Conservation (phyloP, 2,113 vertebrate species). For the Cephalopholis sonnerati region DNA sequence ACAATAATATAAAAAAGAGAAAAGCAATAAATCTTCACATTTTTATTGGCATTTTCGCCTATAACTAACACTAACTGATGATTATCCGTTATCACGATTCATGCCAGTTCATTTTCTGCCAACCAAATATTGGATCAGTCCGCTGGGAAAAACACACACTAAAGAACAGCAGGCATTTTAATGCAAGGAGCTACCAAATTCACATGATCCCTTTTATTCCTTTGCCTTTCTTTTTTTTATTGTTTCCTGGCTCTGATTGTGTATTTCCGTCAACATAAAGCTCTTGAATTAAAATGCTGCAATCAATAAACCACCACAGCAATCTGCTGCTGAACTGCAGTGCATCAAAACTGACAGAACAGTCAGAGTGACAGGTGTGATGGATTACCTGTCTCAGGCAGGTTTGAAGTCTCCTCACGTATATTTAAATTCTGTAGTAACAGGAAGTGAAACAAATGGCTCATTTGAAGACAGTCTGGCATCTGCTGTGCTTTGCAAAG, state of each 20-base stretch:
- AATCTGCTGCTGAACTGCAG: conserved; percentile 3
- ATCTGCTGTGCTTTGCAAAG: neutral
- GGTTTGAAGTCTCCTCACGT: neutral
- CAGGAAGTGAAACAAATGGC: neutral
- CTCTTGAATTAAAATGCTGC: conserved; percentile 2
- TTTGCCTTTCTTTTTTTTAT: neutral
- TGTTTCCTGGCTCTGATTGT: neutral
- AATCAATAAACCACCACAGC: conserved; percentile 9
- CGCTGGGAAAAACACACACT: neutral
- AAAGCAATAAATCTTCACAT: neutral
- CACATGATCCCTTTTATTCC: neutral
- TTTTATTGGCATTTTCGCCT: neutral
- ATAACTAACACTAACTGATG: neutral
- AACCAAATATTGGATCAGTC: neutral
- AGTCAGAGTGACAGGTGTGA: conserved; percentile 16
- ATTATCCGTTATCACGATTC: neutral
- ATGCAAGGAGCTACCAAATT: neutral
- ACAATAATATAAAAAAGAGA: neutral
- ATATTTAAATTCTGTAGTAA: neutral
- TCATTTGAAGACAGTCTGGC: neutral
- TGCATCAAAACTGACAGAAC: neutral
- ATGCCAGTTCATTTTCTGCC: neutral
- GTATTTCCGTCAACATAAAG: neutral
- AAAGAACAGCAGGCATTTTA: neutral
- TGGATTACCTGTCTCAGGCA: neutral